These are phyloP conservation scores for Idaea biselata DNA, from an alignment of 2,888 invertebrate genomes.

Conservation along the genomic window DNA sequence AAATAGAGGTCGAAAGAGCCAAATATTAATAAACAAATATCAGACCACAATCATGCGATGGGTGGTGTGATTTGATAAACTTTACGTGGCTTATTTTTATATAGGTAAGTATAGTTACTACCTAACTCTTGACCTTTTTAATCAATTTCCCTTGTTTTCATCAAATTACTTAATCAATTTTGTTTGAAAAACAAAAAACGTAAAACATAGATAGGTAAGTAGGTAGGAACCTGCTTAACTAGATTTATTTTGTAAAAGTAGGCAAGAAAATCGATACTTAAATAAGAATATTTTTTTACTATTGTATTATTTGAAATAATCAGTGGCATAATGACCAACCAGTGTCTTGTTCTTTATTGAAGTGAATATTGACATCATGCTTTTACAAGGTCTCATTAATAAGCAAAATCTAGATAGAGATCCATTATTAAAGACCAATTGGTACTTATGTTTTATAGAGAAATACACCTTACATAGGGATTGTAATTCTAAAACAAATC, in stretches of 20 bases:
- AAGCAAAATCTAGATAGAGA: neutral
- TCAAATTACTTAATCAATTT: neutral
- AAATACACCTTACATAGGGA: too few species aligned
- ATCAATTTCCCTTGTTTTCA: neutral
- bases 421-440: neutral
- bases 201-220: too few species aligned
- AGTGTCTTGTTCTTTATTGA: neutral
- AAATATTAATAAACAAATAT: neutral
- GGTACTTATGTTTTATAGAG: too few species aligned
- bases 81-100: neutral
- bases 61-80: neutral
- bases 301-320: neutral
- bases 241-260: too few species aligned
- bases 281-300: neutral
- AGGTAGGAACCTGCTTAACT: too few species aligned
- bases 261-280: neutral
- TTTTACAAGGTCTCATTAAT: conserved; percentile 17
- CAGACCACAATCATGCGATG: neutral
- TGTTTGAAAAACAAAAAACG: too few species aligned
- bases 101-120: too few species aligned
- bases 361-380: neutral
- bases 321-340: neutral
- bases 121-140: neutral
- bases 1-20: neutral
- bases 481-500: too few species aligned